Percentiles rank a stretch among this genome's conserved stretches.
Evolutionary conservation across 2,113 vertebrate species (phyloP).

Genomic region (Melanocharis versteri): DNA sequence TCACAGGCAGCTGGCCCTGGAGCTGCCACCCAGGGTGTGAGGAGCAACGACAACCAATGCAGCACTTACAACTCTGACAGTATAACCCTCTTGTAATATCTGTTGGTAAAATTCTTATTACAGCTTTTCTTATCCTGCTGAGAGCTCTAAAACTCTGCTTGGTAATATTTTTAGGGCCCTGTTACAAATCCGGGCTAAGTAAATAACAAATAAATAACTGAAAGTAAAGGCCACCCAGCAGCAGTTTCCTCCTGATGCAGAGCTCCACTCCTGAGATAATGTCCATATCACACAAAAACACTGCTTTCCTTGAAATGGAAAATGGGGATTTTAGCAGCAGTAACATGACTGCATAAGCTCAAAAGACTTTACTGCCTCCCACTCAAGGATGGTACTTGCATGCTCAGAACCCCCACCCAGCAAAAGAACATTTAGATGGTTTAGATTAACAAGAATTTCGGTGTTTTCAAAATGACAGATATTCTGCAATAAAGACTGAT

Average conservation of each 20-base stretch:
- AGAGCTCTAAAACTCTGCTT: neutral
- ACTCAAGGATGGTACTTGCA: neutral
- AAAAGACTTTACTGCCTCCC: neutral
- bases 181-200: neutral
- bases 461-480: neutral
- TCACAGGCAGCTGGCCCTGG: neutral
- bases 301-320: neutral
- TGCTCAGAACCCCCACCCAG: neutral
- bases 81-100: accelerated
- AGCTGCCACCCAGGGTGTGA: neutral
- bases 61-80: too few relatives aligned
- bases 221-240: neutral
- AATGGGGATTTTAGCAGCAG: neutral
- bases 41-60: accelerated
- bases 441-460: neutral
- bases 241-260: neutral
- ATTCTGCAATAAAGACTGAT: neutral
- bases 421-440: neutral
- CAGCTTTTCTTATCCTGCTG: neutral
- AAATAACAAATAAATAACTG: neutral
- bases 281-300: neutral
- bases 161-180: neutral
- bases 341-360: neutral
- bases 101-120: neutral
- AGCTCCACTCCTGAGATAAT: neutral